Evolutionary conservation across 2,113 vertebrate species (phyloP), one percentile per base, ranked within the genome.

Genomic region (Taxidea taxus): DNA sequence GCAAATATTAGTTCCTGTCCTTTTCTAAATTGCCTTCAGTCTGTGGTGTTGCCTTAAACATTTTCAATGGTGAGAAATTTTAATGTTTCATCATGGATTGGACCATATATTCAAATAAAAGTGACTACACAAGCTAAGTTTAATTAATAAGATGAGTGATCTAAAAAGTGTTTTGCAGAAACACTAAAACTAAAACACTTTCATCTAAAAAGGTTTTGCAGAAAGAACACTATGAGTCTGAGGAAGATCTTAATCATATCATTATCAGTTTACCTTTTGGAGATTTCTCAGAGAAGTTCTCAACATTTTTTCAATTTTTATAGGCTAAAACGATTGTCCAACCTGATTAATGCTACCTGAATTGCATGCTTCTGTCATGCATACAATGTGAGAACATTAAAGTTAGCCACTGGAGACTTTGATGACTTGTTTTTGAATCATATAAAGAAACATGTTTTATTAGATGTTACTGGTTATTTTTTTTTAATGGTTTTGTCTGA

Each of bases 81-180:
- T 92, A 47, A 74, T 93, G 44, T 72, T 87, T 87, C 4, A 78
- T 84, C 54, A 77, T 72, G 39, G 8, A 70, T 21, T 88, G 77
- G 27, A 78, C 82, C 74, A 95, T 25, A 93, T 37, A 83, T 47
- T 85, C 68, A 82, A 80, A n/a, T 27, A 95, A 87, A 97, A 93
- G 49, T 82, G 49, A 96, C 44, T 16, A 27, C 62, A 16, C 4
- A 90, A 80, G 42, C 37, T 56, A 74, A 89, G 37, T 89, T 89
- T 66, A 90, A 66, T 58, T 37, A 54, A 68, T 58, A 47, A 39
- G 25, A 54, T 68, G 23, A 83, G 31, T 91, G 51, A 88, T 84
- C 39, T 74, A 87, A 29, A 88, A 87, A n/a, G 77, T 29, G 8
- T 68, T 94, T 56, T 88, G 23, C 16, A 96, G 18, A 85, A 96